Conservation (phyloP, 2,888 invertebrate species). For the Ptilodon capucinus region DNA sequence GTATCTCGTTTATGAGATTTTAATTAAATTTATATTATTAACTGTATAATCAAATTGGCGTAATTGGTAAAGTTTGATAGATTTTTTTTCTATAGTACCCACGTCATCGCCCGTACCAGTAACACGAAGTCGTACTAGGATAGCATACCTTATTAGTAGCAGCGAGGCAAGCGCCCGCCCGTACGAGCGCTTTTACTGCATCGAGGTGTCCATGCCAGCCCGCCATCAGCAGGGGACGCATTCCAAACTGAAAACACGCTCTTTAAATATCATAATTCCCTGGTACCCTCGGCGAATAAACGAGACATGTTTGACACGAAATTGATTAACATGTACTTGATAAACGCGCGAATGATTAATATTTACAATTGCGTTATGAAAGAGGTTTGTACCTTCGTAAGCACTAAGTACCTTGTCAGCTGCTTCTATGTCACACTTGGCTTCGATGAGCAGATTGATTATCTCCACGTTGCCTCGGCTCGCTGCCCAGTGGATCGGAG, state of each 20-base stretch:
- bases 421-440: conserved; percentile 88
- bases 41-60: background rate
- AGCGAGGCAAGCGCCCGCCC: conserved; percentile 86
- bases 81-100: background rate
- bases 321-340: background rate
- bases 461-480: conserved; percentile 88
- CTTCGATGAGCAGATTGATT: conserved; percentile 86
- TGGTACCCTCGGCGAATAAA: background rate
- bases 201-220: conserved; percentile 88
- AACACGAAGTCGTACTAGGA: conserved; percentile 13
- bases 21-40: conserved; percentile 1
- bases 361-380: no score
- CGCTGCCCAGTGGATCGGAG: conserved; percentile 89
- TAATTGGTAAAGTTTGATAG: no score
- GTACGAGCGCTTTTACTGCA: conserved; percentile 86
- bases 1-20: background rate
- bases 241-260: conserved; percentile 82
- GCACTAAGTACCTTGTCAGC: conserved; percentile 89
- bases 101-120: background rate
- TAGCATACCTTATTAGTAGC: conserved; percentile 86
- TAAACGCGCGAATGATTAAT: background rate
- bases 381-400: no score
- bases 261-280: background rate
- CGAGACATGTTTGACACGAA: background rate
- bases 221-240: conserved; percentile 88